Base-by-base conservation (phyloP, 2,888 invertebrate species). In the Ophioninae sp. region DNA sequence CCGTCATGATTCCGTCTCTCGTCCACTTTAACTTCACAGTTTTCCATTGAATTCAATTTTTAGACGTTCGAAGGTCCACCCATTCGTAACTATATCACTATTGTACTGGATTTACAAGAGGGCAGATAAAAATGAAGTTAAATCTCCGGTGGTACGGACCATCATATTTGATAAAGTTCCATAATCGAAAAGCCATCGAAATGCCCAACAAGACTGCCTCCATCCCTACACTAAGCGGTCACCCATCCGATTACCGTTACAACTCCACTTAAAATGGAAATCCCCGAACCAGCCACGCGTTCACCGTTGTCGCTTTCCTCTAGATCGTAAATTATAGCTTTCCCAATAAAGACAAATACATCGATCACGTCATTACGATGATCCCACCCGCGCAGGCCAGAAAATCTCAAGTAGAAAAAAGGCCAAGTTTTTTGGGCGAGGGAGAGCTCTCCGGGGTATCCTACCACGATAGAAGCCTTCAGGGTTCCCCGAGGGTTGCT, bases 401-500 rank as follows among this genome's bases (percentile, higher is more conserved):
- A 76, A 56, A 68, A 68, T 44, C 30, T 68, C 51, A 20, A 39
- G 37, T n/a, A 37, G 22, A 78, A 30, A 51, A 83, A 51, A 80
- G 65, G 69, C 69, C 78, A 58, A 44, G 79, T 61, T 81, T 81
- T 80, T 79, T 61, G 23, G 41, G 59, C 23, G 78, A 61, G 61
- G 30, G 23, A 76, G 30, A 61, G 74, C 78, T 67, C 75, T 67
- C 75, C 44, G 74, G 78, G 41, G 77, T 65, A 51, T 51, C 13
- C 75, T 76, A 75, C 72, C 81, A 39, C 76, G 67, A 61, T 13
- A 51, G 51, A 41, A 63, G 65, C 37, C 69, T 74, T 74, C 63
- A 20, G 77, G 63, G 77, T 75, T 77, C 71, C 67, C 59, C 64
- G 78, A 81, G 79, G 83, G 80, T 79, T 80, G 81, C 20, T 61